These are phyloP conservation scores for Hartigia nigra DNA, from an alignment of 2,888 invertebrate genomes.

Conservation along the genomic window DNA sequence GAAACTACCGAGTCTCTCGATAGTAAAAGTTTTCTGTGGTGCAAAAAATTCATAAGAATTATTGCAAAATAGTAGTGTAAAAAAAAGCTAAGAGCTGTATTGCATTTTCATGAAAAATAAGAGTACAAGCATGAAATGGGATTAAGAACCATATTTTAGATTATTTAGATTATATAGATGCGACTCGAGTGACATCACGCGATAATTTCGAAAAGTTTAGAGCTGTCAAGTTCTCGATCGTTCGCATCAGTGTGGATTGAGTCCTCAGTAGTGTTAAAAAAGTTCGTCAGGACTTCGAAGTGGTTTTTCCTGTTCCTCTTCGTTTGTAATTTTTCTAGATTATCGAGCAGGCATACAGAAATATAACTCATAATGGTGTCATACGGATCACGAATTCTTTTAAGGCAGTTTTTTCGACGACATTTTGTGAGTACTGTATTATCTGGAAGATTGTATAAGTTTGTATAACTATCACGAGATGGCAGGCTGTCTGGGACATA, in stretches of 20 bases:
- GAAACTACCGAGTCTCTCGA: not conserved
- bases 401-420: not conserved
- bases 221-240: not conserved
- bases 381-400: not conserved
- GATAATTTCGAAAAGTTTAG: slow-evolving; percentile 15
- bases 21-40: not conserved
- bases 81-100: not conserved
- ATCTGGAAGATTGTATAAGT: not conserved
- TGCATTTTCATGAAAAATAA: not conserved
- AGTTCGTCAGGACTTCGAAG: not conserved
- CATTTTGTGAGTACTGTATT: not conserved
- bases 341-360: not conserved
- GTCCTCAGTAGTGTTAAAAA: not conserved
- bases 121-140: not conserved
- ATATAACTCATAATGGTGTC: not conserved
- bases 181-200: slow-evolving; percentile 42
- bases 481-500: not conserved
- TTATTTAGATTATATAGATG: not conserved
- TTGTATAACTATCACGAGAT: not conserved
- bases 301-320: not conserved
- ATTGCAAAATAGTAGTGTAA: not conserved
- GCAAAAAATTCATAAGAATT: not conserved
- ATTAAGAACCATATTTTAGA: not conserved
- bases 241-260: not conserved
- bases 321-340: not conserved